A percentile compares a stretch with the other conserved stretches of the same genome.
Conservation (phyloP, 23 tunicate genomes). For the Halocynthia aurantium region DNA sequence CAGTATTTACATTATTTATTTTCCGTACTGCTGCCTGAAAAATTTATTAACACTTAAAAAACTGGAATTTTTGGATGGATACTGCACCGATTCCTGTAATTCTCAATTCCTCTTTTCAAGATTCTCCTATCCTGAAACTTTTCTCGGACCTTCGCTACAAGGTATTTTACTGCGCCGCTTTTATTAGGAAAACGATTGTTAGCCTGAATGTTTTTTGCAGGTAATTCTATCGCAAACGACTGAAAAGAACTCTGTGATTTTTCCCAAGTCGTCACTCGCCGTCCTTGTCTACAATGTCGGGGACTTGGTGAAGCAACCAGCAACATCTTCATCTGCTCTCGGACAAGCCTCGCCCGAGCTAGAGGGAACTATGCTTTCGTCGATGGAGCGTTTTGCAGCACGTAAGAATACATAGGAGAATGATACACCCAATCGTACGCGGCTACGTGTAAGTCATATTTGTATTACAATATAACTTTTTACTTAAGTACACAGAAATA, state of each 20-base stretch:
- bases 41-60: too few relatives aligned
- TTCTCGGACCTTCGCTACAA: too few relatives aligned
- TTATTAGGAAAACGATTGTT: neutral
- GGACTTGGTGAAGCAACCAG: neutral
- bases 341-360: neutral
- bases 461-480: neutral
- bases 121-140: too few relatives aligned
- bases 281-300: slow-evolving; percentile 21
- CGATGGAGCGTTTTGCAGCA: neutral
- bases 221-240: slow-evolving; percentile 33
- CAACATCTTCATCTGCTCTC: neutral
- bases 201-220: slow-evolving; percentile 1
- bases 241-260: slow-evolving; percentile 36
- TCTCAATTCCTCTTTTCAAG: too few relatives aligned
- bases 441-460: too few relatives aligned
- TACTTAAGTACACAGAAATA: slow-evolving; percentile 33
- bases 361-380: neutral
- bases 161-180: too few relatives aligned
- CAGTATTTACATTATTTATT: too few relatives aligned
- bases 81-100: too few relatives aligned
- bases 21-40: too few relatives aligned
- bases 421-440: too few relatives aligned
- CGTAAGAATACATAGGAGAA: neutral
- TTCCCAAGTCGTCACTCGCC: slow-evolving; percentile 40
- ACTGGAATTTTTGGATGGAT: too few relatives aligned